phyloP scores from a whole-genome alignment of 2,888 invertebrate genomes.

The Alentia gelatinosa region DNA sequence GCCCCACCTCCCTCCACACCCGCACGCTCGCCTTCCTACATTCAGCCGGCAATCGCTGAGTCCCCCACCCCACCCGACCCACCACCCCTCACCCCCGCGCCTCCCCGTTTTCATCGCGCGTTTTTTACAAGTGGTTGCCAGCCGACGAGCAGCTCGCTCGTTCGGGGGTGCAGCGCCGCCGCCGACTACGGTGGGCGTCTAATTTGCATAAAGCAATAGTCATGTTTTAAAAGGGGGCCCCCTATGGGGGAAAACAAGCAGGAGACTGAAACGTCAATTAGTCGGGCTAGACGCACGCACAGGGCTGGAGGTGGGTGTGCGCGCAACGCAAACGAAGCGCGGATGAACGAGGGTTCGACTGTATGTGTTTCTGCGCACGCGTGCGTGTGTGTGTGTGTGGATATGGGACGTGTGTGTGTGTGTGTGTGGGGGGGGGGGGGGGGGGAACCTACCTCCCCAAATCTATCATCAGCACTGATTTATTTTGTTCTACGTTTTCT shows the following conservation, averaged over 20 bases:
- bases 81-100: neutral
- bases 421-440: too few species aligned
- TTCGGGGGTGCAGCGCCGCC: neutral
- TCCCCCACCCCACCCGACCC: constrained; percentile 1
- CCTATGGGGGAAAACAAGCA: constrained; percentile 13
- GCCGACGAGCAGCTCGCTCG: neutral
- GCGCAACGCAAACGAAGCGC: too few species aligned
- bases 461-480: too few species aligned
- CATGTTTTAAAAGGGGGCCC: constrained; percentile 40
- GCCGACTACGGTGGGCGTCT: constrained; percentile 18
- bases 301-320: too few species aligned
- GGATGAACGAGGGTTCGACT: too few species aligned
- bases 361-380: too few species aligned
- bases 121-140: constrained; percentile 41
- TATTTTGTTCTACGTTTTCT: too few species aligned
- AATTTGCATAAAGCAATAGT: constrained; percentile 54
- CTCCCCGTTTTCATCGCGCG: constrained; percentile 39
- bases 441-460: too few species aligned
- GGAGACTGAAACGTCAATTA: constrained; percentile 27
- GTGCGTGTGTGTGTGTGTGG: too few species aligned
- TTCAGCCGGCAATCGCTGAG: neutral
- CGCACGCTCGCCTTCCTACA: neutral
- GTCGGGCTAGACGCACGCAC: neutral
- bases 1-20: neutral
- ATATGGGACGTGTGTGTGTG: too few species aligned